Evolutionary conservation across 2,888 invertebrate genomes (phyloP).

Genomic region (Sympetrum striolatum): DNA sequence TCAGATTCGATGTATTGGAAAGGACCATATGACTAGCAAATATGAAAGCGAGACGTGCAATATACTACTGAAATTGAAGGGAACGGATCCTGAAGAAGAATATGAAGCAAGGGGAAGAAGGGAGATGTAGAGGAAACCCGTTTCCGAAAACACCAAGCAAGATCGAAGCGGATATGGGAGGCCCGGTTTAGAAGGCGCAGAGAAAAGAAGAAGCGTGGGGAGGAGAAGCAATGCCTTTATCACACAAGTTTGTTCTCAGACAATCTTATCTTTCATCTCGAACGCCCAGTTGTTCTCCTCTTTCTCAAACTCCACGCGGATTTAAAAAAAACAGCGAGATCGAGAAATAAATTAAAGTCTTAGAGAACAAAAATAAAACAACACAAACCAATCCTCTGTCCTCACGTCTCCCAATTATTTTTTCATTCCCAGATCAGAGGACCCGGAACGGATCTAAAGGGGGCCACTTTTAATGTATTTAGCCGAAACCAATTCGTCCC

Average conservation of each 20-base stretch:
- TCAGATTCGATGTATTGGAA: too few species aligned
- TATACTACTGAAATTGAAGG: too few species aligned
- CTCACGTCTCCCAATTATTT: not conserved
- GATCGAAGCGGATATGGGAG: too few species aligned
- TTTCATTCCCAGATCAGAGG: not conserved
- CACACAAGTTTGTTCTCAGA: not conserved
- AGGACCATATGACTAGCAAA: too few species aligned
- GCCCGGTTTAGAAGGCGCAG: not conserved
- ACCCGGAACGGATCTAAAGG: not conserved
- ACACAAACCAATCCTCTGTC: not conserved
- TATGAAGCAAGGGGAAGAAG: not conserved
- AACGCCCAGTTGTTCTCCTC: not conserved
- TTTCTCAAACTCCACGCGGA: not conserved
- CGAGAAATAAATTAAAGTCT: not conserved
- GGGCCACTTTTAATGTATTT: not conserved
- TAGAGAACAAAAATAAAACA: not conserved
- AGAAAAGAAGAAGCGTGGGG: not conserved
- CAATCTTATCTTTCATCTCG: not conserved
- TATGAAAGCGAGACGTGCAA: too few species aligned
- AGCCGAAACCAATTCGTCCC: not conserved
- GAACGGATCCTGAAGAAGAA: too few species aligned
- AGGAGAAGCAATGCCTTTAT: not conserved
- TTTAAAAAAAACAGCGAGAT: not conserved
- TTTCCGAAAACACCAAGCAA: not conserved
- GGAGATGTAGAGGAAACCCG: not conserved